phyloP scores from a whole-genome alignment of 2,888 invertebrate species.

The Sarcophaga caerulescens region DNA sequence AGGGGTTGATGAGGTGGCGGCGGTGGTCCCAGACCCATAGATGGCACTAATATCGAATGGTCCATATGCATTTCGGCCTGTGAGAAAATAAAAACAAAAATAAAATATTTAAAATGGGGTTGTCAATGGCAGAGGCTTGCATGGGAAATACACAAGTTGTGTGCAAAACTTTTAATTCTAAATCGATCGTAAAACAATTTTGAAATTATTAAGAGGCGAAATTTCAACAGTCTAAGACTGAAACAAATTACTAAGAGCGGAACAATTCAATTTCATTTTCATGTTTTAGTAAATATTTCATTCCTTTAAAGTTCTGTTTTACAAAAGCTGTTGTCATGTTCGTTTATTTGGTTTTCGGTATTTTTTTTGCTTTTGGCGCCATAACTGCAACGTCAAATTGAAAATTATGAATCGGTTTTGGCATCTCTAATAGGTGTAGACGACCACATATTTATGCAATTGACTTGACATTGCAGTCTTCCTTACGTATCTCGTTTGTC shows the following conservation, averaged over 20 bases:
- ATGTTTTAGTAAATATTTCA: background rate
- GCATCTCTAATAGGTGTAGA: slow-evolving; percentile 52
- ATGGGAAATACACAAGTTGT: too few species aligned
- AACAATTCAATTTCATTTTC: too few species aligned
- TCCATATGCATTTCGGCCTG: slow-evolving; percentile 78
- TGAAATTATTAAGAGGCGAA: too few species aligned
- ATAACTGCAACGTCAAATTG: slow-evolving; percentile 61
- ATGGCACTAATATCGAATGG: slow-evolving; percentile 71
- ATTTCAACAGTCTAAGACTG: too few species aligned
- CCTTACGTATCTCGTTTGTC: background rate
- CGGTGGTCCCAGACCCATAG: slow-evolving; percentile 68
- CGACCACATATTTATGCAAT: slow-evolving; percentile 14
- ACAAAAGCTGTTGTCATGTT: background rate
- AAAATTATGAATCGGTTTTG: slow-evolving; percentile 66
- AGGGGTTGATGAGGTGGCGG: slow-evolving; percentile 66
- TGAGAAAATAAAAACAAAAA: slow-evolving; percentile 67
- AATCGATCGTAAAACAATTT: too few species aligned
- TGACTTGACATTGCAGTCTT: slow-evolving; percentile 12
- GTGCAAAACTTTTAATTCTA: too few species aligned
- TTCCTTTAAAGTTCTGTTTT: background rate
- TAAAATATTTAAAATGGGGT: background rate
- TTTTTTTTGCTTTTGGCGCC: slow-evolving; percentile 58
- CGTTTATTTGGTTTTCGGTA: background rate
- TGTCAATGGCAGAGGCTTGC: too few species aligned
- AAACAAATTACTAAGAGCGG: too few species aligned